phyloP scores from a whole-genome alignment of 1,140 invertebrate genomes.

The Drosophila busckii region DNA sequence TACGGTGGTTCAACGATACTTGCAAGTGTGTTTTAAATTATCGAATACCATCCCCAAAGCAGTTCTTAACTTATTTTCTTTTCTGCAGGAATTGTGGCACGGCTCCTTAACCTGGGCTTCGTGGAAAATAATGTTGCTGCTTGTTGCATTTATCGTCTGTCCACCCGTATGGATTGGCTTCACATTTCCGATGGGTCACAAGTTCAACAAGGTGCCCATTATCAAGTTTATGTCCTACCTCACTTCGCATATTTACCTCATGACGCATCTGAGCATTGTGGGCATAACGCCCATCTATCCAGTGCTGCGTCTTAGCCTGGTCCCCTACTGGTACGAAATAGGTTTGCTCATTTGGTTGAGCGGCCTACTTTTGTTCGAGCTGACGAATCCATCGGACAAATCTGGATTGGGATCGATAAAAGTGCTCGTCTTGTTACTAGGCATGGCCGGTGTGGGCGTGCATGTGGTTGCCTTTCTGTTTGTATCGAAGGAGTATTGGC shows the following conservation, averaged over 20 bases:
- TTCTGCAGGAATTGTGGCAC: slow-evolving; percentile 93
- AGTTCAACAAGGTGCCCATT: slow-evolving; percentile 97
- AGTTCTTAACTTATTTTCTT: slow-evolving; percentile 14
- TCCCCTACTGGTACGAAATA: slow-evolving; percentile 97
- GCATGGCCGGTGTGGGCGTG: slow-evolving; percentile 93
- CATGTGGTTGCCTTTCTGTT: slow-evolving; percentile 90
- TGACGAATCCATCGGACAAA: slow-evolving; percentile 97
- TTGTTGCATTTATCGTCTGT: slow-evolving; percentile 93
- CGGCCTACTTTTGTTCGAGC: slow-evolving; percentile 95
- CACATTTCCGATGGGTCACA: slow-evolving; percentile 95
- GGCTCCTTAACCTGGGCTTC: slow-evolving; percentile 96
- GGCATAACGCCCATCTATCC: slow-evolving; percentile 93
- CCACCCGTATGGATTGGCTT: slow-evolving; percentile 98
- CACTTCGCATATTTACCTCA: slow-evolving; percentile 98
- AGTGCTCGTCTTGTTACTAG: slow-evolving; percentile 93
- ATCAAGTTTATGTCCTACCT: slow-evolving; percentile 99
- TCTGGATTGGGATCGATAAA: slow-evolving; percentile 96
- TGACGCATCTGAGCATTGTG: slow-evolving; percentile 94
- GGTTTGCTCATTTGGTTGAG: slow-evolving; percentile 96
- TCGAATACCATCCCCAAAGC: too few relatives aligned
- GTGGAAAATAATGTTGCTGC: slow-evolving; percentile 95
- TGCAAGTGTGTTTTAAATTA: slow-evolving; percentile 84
- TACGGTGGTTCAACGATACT: slow-evolving; percentile 92
- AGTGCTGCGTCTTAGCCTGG: slow-evolving; percentile 85
- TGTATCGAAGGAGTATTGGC: slow-evolving; percentile 86